Evolutionary conservation across 2,888 invertebrate species (phyloP).

Genomic region (Chymomyza caudatula): DNA sequence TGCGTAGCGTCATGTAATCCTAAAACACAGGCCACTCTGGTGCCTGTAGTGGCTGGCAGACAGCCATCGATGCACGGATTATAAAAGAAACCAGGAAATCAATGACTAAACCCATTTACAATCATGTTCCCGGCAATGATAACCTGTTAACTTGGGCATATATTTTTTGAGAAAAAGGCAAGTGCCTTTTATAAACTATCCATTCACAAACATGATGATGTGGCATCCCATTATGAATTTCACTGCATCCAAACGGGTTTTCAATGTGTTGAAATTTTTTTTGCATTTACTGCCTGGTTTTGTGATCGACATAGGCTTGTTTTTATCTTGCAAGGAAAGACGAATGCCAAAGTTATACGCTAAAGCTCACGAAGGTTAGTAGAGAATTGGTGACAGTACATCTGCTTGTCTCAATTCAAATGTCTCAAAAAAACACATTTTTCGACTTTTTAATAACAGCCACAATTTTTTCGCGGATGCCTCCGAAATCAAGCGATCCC

Average conservation of each 20-base stretch:
- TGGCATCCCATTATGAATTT: slow-evolving; percentile 83
- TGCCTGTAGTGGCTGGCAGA: slow-evolving; percentile 79
- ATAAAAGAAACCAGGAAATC: too few relatives aligned
- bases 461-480: too few relatives aligned
- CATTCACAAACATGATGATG: slow-evolving; percentile 83
- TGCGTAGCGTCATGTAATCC: slow-evolving; percentile 72
- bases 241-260: slow-evolving; percentile 75
- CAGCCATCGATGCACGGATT: slow-evolving; percentile 71
- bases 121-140: slow-evolving; percentile 89
- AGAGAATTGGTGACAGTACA: too few relatives aligned
- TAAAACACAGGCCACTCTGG: slow-evolving; percentile 74
- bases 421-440: too few relatives aligned
- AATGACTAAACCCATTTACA: slow-evolving; percentile 80
- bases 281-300: slow-evolving; percentile 84
- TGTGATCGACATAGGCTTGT: slow-evolving; percentile 79
- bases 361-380: slow-evolving; percentile 90
- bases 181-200: too few relatives aligned
- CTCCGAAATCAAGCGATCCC: too few relatives aligned
- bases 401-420: too few relatives aligned
- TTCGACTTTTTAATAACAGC: too few relatives aligned
- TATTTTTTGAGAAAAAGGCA: slow-evolving; percentile 81
- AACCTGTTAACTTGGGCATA: slow-evolving; percentile 90
- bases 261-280: slow-evolving; percentile 79
- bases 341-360: slow-evolving; percentile 85
- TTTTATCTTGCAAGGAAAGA: slow-evolving; percentile 49